Evolutionary conservation across 2,797 vertebrate species (phyloP), one percentile per base, ranked within the genome.

Genomic region (Cyclopterus lumpus): DNA sequence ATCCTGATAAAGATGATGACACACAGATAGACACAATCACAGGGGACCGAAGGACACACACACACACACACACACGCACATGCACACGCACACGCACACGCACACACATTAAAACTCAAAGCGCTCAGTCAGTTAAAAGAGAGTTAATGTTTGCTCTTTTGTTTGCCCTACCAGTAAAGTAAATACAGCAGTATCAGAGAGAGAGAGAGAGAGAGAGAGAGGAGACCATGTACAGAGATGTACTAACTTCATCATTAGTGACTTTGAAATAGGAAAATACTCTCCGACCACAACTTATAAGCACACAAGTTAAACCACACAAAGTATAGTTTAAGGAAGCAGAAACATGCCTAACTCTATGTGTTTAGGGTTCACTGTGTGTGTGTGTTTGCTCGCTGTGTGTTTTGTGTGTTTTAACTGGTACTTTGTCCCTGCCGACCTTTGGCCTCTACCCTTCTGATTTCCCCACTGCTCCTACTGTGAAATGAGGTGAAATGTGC

Each of bases 121-220:
- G 44, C 22, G 68, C 67, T 77, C 74, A 65, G 73, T 84, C 22
- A 49, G 66, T 86, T 28, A 85, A 86, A 84, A 77, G 73, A 88
- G 82, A 81, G 90, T 81, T 91, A 93, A 93, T 94, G 89, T 95
- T 95, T 95, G 91, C 90, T 93, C 70, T 60, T 74, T 74, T 90
- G 82, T 90, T 89, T 91, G 81, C 79, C 77, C 87, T 71, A 71
- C 81, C 65, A 79, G 66, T 64, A 22, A 24, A 86, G 81, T 93
- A 89, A 91, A 93, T 84, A 91, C 58, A 59, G 16, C 71, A 51
- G 55, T 18, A 59, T 71, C 75, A 75, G 24, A 68, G 44, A 1
- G 63, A 71, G 63, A 75, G 34, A 67, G 40, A 1, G 63, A 70
- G 34, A 1, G 63, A 70, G 63, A 53, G 42, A 69, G 60, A 44